phyloP scores from a whole-genome alignment of 1,140 invertebrate species.

The Plectrocnemia conspersa region DNA sequence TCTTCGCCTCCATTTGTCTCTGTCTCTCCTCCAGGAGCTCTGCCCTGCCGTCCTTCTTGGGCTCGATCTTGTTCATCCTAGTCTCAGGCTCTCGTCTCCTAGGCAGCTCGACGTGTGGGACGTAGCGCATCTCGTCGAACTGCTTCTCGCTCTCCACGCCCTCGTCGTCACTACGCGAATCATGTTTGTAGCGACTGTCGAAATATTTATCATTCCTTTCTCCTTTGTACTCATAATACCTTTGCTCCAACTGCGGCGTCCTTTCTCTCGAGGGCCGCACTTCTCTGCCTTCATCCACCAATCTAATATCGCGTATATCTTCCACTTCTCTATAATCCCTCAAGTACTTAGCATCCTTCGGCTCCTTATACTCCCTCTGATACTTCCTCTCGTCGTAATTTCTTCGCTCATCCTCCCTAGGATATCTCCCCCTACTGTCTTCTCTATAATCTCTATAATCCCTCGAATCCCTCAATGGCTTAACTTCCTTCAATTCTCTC shows the following conservation, averaged over 20 bases:
- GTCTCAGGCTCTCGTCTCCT: constrained; percentile 27
- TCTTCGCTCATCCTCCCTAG: not conserved
- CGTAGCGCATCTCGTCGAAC: constrained; percentile 33
- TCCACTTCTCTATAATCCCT: constrained; percentile 21
- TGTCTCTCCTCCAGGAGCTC: constrained; percentile 49
- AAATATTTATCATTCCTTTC: constrained; percentile 34
- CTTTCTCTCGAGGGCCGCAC: constrained; percentile 26
- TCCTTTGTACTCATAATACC: constrained; percentile 33
- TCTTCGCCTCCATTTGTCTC: constrained; percentile 46
- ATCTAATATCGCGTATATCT: constrained; percentile 15
- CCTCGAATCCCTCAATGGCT: constrained; percentile 17
- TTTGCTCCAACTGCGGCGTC: constrained; percentile 32
- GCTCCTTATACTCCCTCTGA: constrained; percentile 15
- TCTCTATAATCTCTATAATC: constrained; percentile 25
- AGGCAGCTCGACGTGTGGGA: constrained; percentile 29
- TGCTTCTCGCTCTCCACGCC: constrained; percentile 35
- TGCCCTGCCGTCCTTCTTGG: constrained; percentile 44
- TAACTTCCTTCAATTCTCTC: constrained; percentile 23
- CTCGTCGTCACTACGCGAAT: constrained; percentile 34
- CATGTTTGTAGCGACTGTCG: constrained; percentile 34
- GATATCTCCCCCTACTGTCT: not conserved
- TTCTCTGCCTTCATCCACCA: constrained; percentile 16
- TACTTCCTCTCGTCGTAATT: not conserved
- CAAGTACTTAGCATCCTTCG: constrained; percentile 26
- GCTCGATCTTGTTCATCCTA: constrained; percentile 22